Evolutionary conservation across 1,140 invertebrate genomes (phyloP).

Genomic region (Drosophila neocordata): DNA sequence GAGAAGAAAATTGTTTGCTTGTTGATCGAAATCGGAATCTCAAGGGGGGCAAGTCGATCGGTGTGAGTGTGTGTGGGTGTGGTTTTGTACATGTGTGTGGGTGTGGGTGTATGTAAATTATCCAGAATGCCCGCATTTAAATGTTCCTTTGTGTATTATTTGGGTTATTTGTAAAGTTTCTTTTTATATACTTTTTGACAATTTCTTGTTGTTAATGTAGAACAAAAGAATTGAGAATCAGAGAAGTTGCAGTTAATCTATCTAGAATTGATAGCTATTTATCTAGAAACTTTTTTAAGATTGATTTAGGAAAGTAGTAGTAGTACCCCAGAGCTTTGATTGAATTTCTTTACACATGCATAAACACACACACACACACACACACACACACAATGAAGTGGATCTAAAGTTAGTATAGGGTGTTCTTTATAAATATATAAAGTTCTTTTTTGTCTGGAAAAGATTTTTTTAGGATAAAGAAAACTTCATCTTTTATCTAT

Average conservation of each 20-base stretch:
- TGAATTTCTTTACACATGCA: background rate
- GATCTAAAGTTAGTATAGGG: background rate
- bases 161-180: conserved; percentile 48
- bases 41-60: conserved; percentile 33
- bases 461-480: too few species aligned
- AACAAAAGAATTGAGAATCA: background rate
- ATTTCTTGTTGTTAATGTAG: conserved; percentile 8
- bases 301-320: background rate
- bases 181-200: conserved; percentile 10
- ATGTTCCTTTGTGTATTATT: conserved; percentile 47
- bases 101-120: conserved; percentile 40
- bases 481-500: too few species aligned
- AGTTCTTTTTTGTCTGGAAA: background rate
- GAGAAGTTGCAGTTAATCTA: conserved; percentile 34
- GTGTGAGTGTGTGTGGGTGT: background rate
- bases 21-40: conserved; percentile 42
- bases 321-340: conserved; percentile 6
- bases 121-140: conserved; percentile 42
- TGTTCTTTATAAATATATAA: background rate
- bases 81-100: background rate
- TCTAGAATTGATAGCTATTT: conserved; percentile 13
- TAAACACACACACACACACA: background rate
- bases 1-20: conserved; percentile 51
- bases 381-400: too few species aligned
- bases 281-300: conserved; percentile 6